These are phyloP conservation scores for Stenodera caucasica DNA, from an alignment of 2,888 invertebrate genomes.

Conservation along the genomic window DNA sequence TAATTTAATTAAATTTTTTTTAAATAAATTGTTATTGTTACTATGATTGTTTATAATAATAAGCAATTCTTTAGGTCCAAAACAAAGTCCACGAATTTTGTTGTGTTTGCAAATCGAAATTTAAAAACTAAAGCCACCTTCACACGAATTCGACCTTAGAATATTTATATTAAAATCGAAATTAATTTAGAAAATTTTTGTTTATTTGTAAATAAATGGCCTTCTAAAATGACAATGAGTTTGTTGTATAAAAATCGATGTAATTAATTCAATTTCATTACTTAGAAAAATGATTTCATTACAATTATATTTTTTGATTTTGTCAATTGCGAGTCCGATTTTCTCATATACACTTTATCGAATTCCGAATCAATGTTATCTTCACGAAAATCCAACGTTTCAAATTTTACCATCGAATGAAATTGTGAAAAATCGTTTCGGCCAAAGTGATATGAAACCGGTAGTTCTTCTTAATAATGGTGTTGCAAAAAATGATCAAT, in stretches of 20 bases:
- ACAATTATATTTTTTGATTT: background rate
- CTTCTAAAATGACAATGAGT: background rate
- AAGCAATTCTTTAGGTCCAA: background rate
- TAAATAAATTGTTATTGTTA: no score
- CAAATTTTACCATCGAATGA: background rate
- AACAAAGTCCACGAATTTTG: slow-evolving; percentile 2
- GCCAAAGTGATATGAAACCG: background rate
- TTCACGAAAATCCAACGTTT: background rate
- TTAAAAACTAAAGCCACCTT: background rate
- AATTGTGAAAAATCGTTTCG: background rate
- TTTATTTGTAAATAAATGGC: background rate
- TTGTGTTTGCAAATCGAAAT: background rate
- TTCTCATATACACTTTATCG: background rate
- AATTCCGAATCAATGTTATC: background rate
- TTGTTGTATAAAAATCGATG: background rate
- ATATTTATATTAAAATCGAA: background rate
- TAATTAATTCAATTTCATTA: background rate
- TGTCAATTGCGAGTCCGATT: background rate
- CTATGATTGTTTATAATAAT: background rate
- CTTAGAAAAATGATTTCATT: background rate
- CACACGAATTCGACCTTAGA: background rate
- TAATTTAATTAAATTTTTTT: no score
- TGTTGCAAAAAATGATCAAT: background rate
- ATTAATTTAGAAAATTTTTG: background rate
- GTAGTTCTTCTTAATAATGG: background rate